Base-by-base conservation (phyloP, 1,140 invertebrate species). In the Pentalonia nigronervosa region DNA sequence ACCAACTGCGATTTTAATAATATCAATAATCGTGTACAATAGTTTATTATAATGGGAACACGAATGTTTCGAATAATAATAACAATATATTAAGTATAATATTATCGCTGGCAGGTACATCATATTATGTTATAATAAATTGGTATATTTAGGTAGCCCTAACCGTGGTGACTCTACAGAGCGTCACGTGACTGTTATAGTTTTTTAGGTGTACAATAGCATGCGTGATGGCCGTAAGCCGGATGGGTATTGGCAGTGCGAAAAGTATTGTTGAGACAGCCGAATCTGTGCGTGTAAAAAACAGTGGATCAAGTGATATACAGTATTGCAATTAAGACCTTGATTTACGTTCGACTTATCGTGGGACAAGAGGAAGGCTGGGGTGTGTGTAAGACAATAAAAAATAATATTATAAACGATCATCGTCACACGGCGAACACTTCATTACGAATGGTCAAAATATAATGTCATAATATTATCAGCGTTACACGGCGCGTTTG, bases 291-390 rank as follows among this genome's bases (percentile, higher is more conserved):
- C 8, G 41, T 34, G 60, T 47, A 47, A 47, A 41, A 30, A 81
- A 93, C 30, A 48, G 91, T 93, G 76, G 91, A 93, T 93, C 91
- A 93, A 93, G 91, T 84, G 91, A 93, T 93, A 93, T 86, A 93
- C 76, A 86, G 34, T 93, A 93, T 84, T 84, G n/a, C 30, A 93
- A 93, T 93, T 84, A 93, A 83, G 91, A 83, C 91, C 91, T 93
- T 93, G 91, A 93, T 93, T 93, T 93, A 53, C 91, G 91, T 91
- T 91, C 67, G 60, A 47, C 53, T 76, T 76, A 76, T 17, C 14
- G 60, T n/a, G 30, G 14, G n/a, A 76, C 30, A 4, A 76, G n/a
- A 34, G 11, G 30, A 76, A 76, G 30, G 60, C 11, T n/a, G n/a
- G 60, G 60, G 14, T 23, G 60, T 6, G n/a, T n/a, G n/a, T 14